These are phyloP conservation scores for Thymelicus sylvestris DNA, from an alignment of 2,888 invertebrate genomes.

Conservation along the genomic window DNA sequence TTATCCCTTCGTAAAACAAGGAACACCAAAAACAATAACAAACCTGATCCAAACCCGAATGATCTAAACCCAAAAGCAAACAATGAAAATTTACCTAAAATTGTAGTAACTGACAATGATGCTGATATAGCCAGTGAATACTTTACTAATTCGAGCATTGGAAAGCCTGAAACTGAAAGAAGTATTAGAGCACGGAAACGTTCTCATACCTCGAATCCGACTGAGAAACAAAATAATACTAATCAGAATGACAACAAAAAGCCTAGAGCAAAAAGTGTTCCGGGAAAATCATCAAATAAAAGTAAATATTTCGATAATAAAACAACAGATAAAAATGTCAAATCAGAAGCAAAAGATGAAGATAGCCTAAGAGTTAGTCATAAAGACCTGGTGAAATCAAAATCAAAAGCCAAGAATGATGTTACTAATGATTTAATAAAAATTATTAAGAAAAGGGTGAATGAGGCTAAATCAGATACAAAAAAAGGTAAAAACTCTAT, in stretches of 20 bases:
- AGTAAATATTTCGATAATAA: conserved; percentile 67
- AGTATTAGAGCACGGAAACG: conserved; percentile 47
- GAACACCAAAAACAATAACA: conserved; percentile 2
- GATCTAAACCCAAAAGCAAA: not conserved
- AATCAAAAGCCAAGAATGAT: conserved; percentile 61
- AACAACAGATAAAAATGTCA: conserved; percentile 41
- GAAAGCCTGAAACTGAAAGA: conserved; percentile 39
- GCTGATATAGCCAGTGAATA: conserved; percentile 60
- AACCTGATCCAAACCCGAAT: not conserved
- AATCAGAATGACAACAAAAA: conserved; percentile 42
- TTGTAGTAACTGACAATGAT: conserved; percentile 56
- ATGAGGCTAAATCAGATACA: conserved; percentile 69
- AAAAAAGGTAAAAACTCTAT: conserved; percentile 49
- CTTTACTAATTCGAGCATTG: conserved; percentile 51
- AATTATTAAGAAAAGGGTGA: conserved; percentile 79
- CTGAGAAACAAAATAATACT: conserved; percentile 30
- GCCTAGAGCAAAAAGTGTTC: conserved; percentile 66
- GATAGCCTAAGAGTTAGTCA: conserved; percentile 70
- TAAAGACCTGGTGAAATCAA: conserved; percentile 62
- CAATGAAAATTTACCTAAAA: conserved; percentile 52
- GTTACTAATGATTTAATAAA: conserved; percentile 79
- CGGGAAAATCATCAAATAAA: conserved; percentile 53
- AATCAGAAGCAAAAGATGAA: conserved; percentile 45
- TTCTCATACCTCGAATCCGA: conserved; percentile 44
- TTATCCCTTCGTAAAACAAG: conserved; percentile 14